phyloP scores from a whole-genome alignment of 2,113 vertebrate genomes.

The Pantherophis guttatus region DNA sequence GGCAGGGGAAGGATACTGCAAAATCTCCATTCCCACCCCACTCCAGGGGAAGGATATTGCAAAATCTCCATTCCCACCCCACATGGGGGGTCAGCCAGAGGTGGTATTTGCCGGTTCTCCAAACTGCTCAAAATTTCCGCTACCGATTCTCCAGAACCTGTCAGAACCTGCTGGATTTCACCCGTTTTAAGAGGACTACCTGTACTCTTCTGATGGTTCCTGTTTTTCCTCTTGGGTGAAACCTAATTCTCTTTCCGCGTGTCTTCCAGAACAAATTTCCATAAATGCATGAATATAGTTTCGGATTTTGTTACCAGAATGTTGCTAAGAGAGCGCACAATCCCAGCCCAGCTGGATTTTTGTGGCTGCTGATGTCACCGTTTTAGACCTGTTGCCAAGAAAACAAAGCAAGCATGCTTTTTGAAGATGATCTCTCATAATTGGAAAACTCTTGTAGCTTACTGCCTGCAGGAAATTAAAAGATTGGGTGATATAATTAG shows the following conservation, averaged over 20 bases:
- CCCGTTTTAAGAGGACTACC: too few relatives aligned
- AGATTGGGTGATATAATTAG: background rate
- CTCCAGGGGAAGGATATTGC: too few relatives aligned
- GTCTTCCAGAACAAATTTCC: background rate
- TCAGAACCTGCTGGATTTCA: too few relatives aligned
- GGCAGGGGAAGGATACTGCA: too few relatives aligned
- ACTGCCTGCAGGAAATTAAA: background rate
- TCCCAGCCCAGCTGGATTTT: background rate
- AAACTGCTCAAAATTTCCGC: too few relatives aligned
- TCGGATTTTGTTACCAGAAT: background rate
- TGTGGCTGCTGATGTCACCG: background rate
- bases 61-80: too few relatives aligned
- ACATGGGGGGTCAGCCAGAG: too few relatives aligned
- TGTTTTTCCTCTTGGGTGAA: background rate
- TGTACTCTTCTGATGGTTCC: background rate
- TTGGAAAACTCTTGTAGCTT: background rate
- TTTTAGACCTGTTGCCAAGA: background rate
- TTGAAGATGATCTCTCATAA: background rate
- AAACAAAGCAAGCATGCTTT: background rate
- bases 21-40: too few relatives aligned
- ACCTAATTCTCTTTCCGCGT: background rate
- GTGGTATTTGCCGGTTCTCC: too few relatives aligned
- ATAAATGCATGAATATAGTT: background rate
- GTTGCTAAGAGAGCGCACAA: background rate
- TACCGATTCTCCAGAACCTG: too few relatives aligned